These are phyloP conservation scores for Aporrectodea caliginosa DNA, from an alignment of 1,140 invertebrate genomes.

Conservation along the genomic window DNA sequence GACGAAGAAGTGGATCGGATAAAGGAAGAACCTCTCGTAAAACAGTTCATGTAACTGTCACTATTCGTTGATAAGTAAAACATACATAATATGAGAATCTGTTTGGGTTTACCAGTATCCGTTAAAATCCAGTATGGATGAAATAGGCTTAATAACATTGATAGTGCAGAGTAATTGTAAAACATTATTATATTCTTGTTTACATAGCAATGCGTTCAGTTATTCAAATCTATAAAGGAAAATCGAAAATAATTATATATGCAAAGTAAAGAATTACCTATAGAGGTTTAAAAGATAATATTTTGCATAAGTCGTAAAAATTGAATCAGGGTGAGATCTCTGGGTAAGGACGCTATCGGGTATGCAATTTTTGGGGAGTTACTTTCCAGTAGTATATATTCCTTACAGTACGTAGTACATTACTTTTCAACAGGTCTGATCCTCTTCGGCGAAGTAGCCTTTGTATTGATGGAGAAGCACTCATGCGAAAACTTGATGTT, in stretches of 20 bases:
- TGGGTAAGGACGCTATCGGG: background rate
- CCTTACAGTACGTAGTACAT: too few relatives aligned
- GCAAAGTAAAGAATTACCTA: background rate
- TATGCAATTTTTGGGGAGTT: background rate
- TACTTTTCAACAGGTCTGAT: background rate
- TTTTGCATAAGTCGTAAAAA: background rate
- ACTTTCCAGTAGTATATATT: too few relatives aligned
- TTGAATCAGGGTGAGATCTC: too few relatives aligned
- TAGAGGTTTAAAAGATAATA: background rate
- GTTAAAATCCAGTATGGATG: too few relatives aligned
- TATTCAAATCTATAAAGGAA: background rate
- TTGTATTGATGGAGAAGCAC: background rate
- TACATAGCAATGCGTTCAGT: too few relatives aligned
- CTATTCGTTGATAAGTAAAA: too few relatives aligned
- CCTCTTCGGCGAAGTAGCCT: background rate
- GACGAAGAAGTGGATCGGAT: background rate
- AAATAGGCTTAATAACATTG: background rate
- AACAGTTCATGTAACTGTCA: background rate
- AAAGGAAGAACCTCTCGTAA: background rate
- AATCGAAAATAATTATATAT: background rate
- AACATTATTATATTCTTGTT: background rate
- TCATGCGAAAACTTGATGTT: background rate
- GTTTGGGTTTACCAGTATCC: too few relatives aligned
- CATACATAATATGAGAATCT: too few relatives aligned
- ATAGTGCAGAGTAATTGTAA: background rate